Evolutionary conservation across 2,888 invertebrate species (phyloP), one percentile per base, ranked within the genome.

Genomic region (Cerastis rubricosa): DNA sequence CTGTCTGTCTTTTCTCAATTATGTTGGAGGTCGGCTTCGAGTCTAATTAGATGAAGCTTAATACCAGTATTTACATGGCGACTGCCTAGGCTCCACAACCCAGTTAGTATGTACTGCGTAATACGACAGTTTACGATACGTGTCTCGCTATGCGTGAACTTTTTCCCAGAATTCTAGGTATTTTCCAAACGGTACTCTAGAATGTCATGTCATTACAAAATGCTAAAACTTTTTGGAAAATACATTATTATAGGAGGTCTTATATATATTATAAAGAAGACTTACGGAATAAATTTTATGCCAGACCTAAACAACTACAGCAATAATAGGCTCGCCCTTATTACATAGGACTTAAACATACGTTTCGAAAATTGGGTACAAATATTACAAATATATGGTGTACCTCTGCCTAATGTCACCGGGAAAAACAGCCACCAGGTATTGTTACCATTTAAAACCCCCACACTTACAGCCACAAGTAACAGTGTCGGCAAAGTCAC

Each of bases 401-500:
- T 3, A 43, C 17, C 14, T 9, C 14, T 64, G n/a, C 25, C 4
- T 11, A 29, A n/a, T 22, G 11, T 8, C 12, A 47, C 0, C 0
- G 17, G 0, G 17, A 19, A 51, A 63, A 29, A 40, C 12, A 25
- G 8, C 1, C 35, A 35, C 35, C 35, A 35, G 6, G 3, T 74
- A 35, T 54, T 54, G 9, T 5, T 66, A 9, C 7, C 14, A 64
- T 43, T 43, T 64, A 11, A 54, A 54, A 54, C 45, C n/a, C n/a
- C 19, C 5, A 61, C 25, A 25, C 12, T 2, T 2, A 49, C 29
- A n/a, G 25, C 19, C 22, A 45, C 29, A 29, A 67, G 25, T 29
- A 45, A 69, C 19, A 29, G 5, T 61, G 57, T 29, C 51, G 59
- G n/a, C 57, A 66, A 79, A 80, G 66, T 71, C 81, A 71, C 76